These are phyloP conservation scores for Copidosoma aretas DNA, from an alignment of 2,888 invertebrate genomes.

Conservation along the genomic window DNA sequence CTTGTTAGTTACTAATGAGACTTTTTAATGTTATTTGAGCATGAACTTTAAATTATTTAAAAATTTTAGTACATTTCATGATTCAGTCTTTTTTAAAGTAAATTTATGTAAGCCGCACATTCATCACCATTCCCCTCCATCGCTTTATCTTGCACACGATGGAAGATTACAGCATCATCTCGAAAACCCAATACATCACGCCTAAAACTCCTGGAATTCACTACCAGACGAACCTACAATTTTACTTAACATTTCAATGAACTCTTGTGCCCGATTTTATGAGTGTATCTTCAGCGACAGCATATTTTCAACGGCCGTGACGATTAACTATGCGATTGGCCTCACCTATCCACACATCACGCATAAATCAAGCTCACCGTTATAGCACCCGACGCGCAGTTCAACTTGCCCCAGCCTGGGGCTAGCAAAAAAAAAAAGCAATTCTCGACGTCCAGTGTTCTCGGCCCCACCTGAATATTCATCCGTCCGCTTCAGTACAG, in stretches of 20 bases:
- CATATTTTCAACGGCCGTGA: background rate
- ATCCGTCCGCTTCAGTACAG: background rate
- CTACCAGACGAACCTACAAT: background rate
- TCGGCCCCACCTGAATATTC: background rate
- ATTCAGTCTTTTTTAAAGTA: no score
- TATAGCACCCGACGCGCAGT: background rate
- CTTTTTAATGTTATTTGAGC: no score
- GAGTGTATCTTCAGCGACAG: background rate
- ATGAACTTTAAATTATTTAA: background rate
- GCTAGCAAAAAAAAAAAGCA: background rate
- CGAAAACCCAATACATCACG: slow-evolving; percentile 12
- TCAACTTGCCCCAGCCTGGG: background rate
- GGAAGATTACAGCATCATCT: slow-evolving; percentile 26
- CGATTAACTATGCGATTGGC: background rate
- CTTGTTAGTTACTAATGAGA: no score
- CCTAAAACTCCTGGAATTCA: slow-evolving; percentile 1
- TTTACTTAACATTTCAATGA: no score
- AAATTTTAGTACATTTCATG: background rate
- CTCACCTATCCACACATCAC: background rate
- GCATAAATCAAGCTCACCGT: background rate
- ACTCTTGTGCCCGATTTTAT: background rate
- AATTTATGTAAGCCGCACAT: slow-evolving; percentile 7
- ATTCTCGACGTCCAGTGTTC: background rate
- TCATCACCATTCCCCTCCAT: background rate
- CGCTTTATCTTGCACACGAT: slow-evolving; percentile 9